Conservation (phyloP, 2,888 invertebrate species). For the Fragum fragum region DNA sequence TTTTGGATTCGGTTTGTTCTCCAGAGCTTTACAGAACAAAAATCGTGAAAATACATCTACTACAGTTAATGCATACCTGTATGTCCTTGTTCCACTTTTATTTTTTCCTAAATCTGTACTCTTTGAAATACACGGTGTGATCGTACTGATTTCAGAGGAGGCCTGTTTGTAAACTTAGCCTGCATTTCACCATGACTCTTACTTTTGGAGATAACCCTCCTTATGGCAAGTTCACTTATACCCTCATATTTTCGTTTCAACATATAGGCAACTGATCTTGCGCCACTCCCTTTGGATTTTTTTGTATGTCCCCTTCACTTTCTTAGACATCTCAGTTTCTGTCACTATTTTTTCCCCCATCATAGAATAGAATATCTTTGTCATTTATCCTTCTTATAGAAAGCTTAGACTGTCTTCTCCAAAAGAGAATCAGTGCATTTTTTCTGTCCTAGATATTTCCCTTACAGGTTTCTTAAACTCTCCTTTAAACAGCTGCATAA, state of each 20-base stretch:
- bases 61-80: neutral
- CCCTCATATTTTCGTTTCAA: neutral
- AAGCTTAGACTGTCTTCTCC: neutral
- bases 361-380: slow-evolving; percentile 3
- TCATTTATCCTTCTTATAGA: neutral
- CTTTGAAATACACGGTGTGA: neutral
- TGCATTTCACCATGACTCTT: neutral
- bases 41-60: slow-evolving; percentile 9
- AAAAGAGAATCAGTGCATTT: neutral
- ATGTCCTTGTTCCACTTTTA: neutral
- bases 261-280: neutral
- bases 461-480: no score
- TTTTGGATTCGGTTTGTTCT: neutral
- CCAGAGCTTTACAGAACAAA: neutral
- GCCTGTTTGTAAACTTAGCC: slow-evolving; percentile 14
- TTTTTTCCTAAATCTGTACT: neutral
- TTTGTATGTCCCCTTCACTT: neutral
- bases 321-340: neutral
- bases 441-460: no score
- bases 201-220: neutral
- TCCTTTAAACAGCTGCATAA: no score
- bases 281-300: neutral
- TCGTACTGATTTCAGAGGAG: neutral
- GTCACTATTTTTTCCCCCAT: neutral
- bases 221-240: neutral